Evolutionary conservation across 2,888 invertebrate genomes (phyloP).

Genomic region (Apamea monoglypha): DNA sequence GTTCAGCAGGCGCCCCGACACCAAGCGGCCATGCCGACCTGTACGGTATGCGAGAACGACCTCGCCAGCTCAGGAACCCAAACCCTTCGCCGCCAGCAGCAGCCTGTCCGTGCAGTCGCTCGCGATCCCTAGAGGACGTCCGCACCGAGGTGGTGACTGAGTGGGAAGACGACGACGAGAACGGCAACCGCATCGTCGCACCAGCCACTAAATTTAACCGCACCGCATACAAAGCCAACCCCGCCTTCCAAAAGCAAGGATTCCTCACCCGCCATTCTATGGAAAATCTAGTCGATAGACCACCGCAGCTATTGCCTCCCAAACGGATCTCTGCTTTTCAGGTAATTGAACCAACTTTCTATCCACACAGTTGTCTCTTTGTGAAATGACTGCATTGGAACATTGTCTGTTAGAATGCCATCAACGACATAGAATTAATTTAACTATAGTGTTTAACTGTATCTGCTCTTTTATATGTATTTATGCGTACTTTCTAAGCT

Average conservation of each 20-base stretch:
- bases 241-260: conserved; percentile 85
- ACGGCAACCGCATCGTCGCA: conserved; percentile 90
- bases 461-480: conserved; percentile 66
- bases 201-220: conserved; percentile 88
- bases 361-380: conserved; percentile 76
- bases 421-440: conserved; percentile 67
- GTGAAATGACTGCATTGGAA: conserved; percentile 73
- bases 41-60: conserved; percentile 81
- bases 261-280: conserved; percentile 92
- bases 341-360: conserved; percentile 88
- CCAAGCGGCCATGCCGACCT: conserved; percentile 81
- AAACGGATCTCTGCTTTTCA: conserved; percentile 90
- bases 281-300: conserved; percentile 92
- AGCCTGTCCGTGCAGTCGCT: conserved; percentile 92
- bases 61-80: conserved; percentile 85
- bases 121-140: conserved; percentile 94
- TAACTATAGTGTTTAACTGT: conserved; percentile 69
- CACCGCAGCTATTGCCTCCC: conserved; percentile 87
- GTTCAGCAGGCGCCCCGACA: conserved; percentile 91
- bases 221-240: conserved; percentile 79
- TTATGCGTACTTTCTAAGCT: conserved; percentile 83
- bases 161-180: conserved; percentile 92
- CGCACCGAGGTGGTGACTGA: conserved; percentile 91
- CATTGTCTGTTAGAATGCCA: conserved; percentile 70
- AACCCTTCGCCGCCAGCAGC: conserved; percentile 81